Evolutionary conservation across 2,797 vertebrate species (phyloP).

Genomic region (Pantherophis alleghaniensis): DNA sequence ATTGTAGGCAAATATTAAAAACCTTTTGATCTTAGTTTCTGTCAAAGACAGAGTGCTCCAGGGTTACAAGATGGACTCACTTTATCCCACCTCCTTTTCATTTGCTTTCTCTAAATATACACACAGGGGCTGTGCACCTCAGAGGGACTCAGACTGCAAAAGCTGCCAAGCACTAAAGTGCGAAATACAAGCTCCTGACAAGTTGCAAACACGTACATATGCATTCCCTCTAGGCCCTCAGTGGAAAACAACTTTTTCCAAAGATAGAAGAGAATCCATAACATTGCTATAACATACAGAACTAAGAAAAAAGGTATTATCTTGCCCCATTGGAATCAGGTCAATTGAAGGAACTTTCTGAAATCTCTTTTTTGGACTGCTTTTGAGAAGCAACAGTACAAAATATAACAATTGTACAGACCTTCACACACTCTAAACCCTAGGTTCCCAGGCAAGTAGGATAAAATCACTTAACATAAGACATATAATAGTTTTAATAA

Average conservation of each 20-base stretch:
- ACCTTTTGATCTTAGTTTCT: conserved; percentile 36
- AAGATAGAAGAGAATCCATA: conserved; percentile 13
- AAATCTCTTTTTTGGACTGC: background rate
- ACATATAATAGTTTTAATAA: background rate
- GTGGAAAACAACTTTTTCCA: conserved; percentile 30
- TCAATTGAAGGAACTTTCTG: background rate
- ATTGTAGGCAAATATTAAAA: conserved; percentile 30
- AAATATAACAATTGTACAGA: background rate
- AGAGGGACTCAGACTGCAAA: conserved; percentile 40
- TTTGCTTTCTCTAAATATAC: conserved; percentile 43
- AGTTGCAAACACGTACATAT: conserved; percentile 34
- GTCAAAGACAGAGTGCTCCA: conserved; percentile 36
- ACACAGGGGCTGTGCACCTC: conserved; percentile 17
- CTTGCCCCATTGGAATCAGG: background rate
- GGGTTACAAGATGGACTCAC: conserved; percentile 25
- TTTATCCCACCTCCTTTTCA: conserved; percentile 33
- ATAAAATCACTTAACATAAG: background rate
- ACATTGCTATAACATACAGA: background rate
- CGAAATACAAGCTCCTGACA: conserved; percentile 49
- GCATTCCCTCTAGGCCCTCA: conserved; percentile 35
- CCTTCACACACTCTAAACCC: background rate
- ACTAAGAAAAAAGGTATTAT: background rate
- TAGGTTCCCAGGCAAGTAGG: background rate
- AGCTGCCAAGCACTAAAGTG: conserved; percentile 30
- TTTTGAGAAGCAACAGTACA: background rate